Conservation (phyloP, 1,140 invertebrate species). For the Cherax quadricarinatus region DNA sequence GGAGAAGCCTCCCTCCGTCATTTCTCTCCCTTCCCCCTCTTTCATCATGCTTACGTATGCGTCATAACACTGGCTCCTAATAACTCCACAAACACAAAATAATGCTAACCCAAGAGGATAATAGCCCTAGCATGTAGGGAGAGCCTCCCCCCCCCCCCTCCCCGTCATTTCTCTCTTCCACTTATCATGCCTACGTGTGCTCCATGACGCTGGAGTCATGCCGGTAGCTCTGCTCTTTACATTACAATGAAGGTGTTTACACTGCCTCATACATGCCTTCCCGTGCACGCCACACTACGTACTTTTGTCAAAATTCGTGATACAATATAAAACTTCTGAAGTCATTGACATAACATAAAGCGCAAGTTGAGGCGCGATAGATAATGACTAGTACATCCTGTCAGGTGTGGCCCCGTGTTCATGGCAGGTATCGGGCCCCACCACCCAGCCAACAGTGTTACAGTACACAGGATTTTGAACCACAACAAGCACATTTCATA, state of each 20-base stretch:
- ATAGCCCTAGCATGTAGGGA: background rate
- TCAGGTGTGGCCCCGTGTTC: background rate
- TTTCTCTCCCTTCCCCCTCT: slow-evolving; percentile 2
- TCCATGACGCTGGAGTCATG: background rate
- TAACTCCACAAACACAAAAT: background rate
- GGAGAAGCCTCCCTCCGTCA: background rate
- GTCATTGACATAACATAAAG: background rate
- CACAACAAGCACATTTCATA: background rate
- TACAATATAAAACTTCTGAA: background rate
- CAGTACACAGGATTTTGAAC: background rate
- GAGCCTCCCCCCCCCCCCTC: background rate
- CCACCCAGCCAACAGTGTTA: background rate
- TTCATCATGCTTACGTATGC: background rate
- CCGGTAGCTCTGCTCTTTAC: background rate
- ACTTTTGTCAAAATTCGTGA: background rate
- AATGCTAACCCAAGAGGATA: background rate
- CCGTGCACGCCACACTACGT: background rate
- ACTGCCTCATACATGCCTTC: background rate
- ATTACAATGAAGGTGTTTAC: slow-evolving; percentile 1
- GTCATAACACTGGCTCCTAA: no score
- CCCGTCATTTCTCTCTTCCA: background rate
- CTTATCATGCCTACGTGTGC: background rate
- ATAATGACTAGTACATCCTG: slow-evolving; percentile 5
- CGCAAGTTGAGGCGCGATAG: background rate
- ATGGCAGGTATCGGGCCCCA: background rate